Evolutionary conservation across 2,888 invertebrate genomes (phyloP).

Genomic region (Pristionchus fissidentatus): DNA sequence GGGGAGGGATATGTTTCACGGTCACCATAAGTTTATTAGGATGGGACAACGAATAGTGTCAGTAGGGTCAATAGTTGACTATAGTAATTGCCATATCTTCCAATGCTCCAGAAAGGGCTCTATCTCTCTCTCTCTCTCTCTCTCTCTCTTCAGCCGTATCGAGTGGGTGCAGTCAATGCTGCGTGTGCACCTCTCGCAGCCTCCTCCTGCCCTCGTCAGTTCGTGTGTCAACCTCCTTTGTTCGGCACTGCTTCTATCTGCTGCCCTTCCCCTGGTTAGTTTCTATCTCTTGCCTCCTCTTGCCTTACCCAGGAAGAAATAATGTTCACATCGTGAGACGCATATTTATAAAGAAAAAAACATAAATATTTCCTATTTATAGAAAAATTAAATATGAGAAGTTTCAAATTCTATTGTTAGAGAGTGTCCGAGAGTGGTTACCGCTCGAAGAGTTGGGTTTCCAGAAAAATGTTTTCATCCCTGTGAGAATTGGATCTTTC

Average conservation of each 20-base stretch:
- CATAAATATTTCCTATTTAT: too few relatives aligned
- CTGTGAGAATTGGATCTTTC: not conserved
- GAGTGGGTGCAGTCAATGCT: constrained; percentile 72
- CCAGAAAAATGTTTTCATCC: not conserved
- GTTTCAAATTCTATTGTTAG: too few relatives aligned
- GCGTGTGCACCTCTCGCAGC: constrained; percentile 64
- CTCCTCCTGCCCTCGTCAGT: constrained; percentile 69
- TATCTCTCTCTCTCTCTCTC: not conserved
- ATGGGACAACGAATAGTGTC: not conserved
- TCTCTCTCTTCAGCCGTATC: constrained; percentile 59
- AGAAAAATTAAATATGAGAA: not conserved
- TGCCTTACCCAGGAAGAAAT: not conserved
- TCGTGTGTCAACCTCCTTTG: constrained; percentile 69
- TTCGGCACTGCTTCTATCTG: constrained; percentile 71
- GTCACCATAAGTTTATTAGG: too few relatives aligned
- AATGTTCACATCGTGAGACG: constrained; percentile 25
- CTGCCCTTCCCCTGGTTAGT: constrained; percentile 66
- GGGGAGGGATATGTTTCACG: too few relatives aligned
- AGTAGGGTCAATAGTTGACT: not conserved
- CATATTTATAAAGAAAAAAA: too few relatives aligned
- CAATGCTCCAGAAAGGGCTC: not conserved
- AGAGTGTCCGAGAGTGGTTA: constrained; percentile 50
- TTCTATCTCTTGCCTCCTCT: not conserved
- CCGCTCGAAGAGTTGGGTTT: not conserved
- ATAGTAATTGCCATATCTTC: not conserved